Evolutionary conservation across 1,140 invertebrate genomes (phyloP).

Genomic region (Helicoverpa zea): DNA sequence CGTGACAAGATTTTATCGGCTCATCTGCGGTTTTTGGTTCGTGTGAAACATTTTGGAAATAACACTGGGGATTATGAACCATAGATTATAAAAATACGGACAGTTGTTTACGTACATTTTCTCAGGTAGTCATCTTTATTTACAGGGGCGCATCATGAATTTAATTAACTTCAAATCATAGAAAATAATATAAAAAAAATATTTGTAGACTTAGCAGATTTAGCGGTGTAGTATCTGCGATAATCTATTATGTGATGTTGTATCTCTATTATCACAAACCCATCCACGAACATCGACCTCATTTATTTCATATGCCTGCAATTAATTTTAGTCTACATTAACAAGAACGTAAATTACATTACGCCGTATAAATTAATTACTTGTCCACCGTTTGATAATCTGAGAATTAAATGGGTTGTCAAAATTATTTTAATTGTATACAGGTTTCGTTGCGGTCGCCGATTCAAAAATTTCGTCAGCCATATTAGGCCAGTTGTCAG

Average conservation of each 20-base stretch:
- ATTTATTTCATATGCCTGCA: no score
- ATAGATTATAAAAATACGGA: slow-evolving; percentile 6
- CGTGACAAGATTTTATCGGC: slow-evolving; percentile 61
- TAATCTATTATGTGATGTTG: no score
- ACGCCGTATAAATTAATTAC: not conserved
- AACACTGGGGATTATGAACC: slow-evolving; percentile 43
- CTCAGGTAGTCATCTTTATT: no score
- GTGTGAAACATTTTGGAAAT: slow-evolving; percentile 64
- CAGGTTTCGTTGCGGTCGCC: slow-evolving; percentile 56
- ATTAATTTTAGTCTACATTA: not conserved
- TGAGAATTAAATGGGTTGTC: slow-evolving; percentile 42
- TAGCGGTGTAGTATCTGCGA: no score
- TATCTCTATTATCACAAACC: no score
- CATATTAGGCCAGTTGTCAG: slow-evolving; percentile 43
- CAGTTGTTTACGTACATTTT: not conserved
- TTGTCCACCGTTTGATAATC: slow-evolving; percentile 30
- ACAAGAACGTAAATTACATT: not conserved
- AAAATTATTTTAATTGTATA: slow-evolving; percentile 61
- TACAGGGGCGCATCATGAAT: no score
- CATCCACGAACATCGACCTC: no score
- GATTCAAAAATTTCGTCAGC: slow-evolving; percentile 49
- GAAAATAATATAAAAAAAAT: no score
- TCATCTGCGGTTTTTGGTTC: slow-evolving; percentile 54
- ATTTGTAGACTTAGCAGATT: no score
- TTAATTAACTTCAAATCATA: no score